phyloP scores from a whole-genome alignment of 2,113 vertebrate species.

The Leptodactylus fuscus region DNA sequence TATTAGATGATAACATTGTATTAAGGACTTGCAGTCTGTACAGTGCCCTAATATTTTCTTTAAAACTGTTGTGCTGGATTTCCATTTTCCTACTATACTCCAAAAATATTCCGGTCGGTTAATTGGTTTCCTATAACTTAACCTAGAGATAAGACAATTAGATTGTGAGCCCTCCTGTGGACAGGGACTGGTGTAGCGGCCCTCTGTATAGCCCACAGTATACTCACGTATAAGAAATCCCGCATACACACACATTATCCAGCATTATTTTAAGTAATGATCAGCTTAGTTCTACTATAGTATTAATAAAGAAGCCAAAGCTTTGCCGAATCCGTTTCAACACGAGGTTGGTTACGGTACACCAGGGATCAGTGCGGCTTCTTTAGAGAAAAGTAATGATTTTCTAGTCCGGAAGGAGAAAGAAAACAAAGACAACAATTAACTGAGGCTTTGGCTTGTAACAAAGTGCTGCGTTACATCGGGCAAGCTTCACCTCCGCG shows the following conservation, averaged over 20 bases:
- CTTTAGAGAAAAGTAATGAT: slow-evolving; percentile 7
- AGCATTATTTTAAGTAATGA: background rate
- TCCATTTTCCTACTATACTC: background rate
- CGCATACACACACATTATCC: background rate
- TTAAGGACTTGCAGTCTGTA: background rate
- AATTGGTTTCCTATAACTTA: background rate
- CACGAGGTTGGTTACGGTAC: background rate
- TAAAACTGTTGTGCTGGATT: background rate
- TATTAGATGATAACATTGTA: no score
- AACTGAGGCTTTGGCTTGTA: background rate
- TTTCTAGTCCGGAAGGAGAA: background rate
- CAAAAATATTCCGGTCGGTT: background rate
- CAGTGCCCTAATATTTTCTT: background rate
- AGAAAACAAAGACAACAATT: background rate
- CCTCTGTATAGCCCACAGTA: background rate
- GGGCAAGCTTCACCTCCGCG: background rate
- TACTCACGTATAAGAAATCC: background rate
- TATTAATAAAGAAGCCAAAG: slow-evolving; percentile 12
- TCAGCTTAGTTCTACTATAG: background rate
- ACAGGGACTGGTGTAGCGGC: background rate
- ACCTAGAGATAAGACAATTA: background rate
- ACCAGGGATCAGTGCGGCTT: background rate
- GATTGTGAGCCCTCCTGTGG: background rate
- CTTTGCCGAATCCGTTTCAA: background rate
- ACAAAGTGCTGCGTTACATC: background rate